A percentile compares a stretch with the other conserved stretches of the same genome.
Evolutionary conservation across 2,797 vertebrate species (phyloP).

Genomic region (Myoxocephalus aenaeus): DNA sequence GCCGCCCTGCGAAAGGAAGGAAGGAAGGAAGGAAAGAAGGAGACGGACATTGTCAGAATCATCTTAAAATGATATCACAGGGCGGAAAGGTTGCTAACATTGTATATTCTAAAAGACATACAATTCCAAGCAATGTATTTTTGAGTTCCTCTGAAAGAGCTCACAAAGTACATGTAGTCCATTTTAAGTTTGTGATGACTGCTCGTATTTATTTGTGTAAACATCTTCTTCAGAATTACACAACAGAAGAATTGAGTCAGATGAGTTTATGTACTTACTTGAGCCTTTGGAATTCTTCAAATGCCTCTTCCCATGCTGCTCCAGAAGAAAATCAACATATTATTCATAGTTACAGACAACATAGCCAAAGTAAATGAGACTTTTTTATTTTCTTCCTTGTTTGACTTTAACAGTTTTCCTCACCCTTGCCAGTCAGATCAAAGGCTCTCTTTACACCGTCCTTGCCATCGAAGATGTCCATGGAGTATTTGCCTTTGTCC

Average conservation of each 20-base stretch:
- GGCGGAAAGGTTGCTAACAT: conserved; percentile 26
- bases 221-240: conserved; percentile 52
- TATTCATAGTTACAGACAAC: conserved; percentile 17
- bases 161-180: conserved; percentile 38
- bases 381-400: background rate
- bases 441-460: conserved; percentile 88
- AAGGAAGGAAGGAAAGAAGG: conserved; percentile 78
- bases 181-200: conserved; percentile 50
- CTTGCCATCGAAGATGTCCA: conserved; percentile 95
- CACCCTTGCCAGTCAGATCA: conserved; percentile 94
- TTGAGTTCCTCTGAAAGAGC: conserved; percentile 31
- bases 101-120: conserved; percentile 21
- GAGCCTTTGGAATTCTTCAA: conserved; percentile 96
- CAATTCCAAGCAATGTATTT: conserved; percentile 73
- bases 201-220: conserved; percentile 48
- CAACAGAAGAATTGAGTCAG: conserved; percentile 26
- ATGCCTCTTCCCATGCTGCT: conserved; percentile 94
- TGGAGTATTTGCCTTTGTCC: conserved; percentile 95
- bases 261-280: conserved; percentile 90
- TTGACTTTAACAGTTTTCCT: conserved; percentile 47
- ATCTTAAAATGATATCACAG: conserved; percentile 64
- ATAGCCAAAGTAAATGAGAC: conserved; percentile 4
- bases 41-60: conserved; percentile 69
- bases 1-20: conserved; percentile 86
- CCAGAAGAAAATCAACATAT: conserved; percentile 39